phyloP scores from a whole-genome alignment of 1,140 invertebrate genomes.

The Saccostrea echinata region DNA sequence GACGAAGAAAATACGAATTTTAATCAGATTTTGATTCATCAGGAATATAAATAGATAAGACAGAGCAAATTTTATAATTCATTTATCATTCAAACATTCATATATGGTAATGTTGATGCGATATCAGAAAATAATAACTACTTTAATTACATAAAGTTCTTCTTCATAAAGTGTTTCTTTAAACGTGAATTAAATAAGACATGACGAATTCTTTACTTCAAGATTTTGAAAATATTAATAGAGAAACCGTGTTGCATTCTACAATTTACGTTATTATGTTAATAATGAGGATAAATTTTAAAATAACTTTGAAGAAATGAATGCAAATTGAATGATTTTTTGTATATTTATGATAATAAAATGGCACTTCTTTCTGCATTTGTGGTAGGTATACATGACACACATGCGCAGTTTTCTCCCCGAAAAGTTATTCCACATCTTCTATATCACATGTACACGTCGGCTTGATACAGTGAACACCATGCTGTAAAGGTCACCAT shows the following conservation, averaged over 20 bases:
- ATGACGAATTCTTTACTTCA: neutral
- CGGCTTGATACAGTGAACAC: neutral
- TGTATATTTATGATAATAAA: neutral
- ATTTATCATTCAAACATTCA: slow-evolving; percentile 15
- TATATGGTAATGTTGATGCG: neutral
- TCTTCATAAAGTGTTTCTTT: neutral
- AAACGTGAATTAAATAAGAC: neutral
- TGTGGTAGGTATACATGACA: too few species aligned
- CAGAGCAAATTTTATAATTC: neutral
- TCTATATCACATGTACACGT: neutral
- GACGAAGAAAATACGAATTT: too few species aligned
- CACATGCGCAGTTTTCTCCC: too few species aligned
- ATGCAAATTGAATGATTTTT: neutral
- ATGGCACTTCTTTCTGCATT: neutral
- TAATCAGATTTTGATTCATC: neutral
- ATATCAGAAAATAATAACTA: neutral
- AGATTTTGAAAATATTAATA: too few species aligned
- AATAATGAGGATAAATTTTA: neutral
- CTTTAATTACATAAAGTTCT: neutral
- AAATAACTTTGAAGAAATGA: neutral
- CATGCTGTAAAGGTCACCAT: neutral
- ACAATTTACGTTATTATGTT: too few species aligned
- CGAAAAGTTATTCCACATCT: neutral
- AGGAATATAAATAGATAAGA: neutral
- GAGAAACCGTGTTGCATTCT: too few species aligned